Evolutionary conservation across 2,888 invertebrate species (phyloP).

Genomic region (Drosophila crucigera): DNA sequence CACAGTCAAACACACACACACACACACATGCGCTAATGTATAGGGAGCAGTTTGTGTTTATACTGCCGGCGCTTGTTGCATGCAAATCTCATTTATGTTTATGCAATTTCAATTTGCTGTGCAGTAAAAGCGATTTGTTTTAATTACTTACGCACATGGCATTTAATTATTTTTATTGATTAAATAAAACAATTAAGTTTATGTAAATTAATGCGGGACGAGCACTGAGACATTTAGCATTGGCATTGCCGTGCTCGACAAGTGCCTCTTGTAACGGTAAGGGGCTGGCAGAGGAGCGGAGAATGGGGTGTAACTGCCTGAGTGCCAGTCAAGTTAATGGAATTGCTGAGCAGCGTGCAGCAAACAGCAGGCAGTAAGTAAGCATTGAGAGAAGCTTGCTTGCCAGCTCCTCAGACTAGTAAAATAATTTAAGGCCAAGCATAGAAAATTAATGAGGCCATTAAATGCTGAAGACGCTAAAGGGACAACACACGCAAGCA

Average conservation of each 20-base stretch:
- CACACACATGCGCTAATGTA: background rate
- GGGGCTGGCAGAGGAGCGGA: background rate
- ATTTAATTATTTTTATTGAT: constrained; percentile 82
- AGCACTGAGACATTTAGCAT: constrained; percentile 46
- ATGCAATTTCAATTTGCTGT: constrained; percentile 76
- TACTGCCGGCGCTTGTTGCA: constrained; percentile 48
- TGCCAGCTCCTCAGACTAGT: constrained; percentile 38
- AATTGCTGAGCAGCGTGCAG: constrained; percentile 71
- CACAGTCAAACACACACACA: constrained; percentile 13
- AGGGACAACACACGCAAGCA: constrained; percentile 61
- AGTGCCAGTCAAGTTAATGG: constrained; percentile 73
- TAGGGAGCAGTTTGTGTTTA: background rate
- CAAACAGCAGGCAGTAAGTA: constrained; percentile 10
- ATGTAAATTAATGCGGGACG: constrained; percentile 72
- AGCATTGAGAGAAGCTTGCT: constrained; percentile 7
- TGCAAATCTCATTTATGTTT: constrained; percentile 68
- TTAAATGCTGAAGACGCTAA: constrained; percentile 79
- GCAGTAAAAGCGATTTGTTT: constrained; percentile 80
- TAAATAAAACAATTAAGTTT: constrained; percentile 82
- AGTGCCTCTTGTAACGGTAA: background rate
- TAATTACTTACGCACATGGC: constrained; percentile 81
- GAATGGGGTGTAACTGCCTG: constrained; percentile 13
- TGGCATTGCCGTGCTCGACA: constrained; percentile 38
- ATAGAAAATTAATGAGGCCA: constrained; percentile 82
- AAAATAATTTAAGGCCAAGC: constrained; percentile 79